Conservation (phyloP, 2,888 invertebrate genomes). For the Leptopilina myrica region DNA sequence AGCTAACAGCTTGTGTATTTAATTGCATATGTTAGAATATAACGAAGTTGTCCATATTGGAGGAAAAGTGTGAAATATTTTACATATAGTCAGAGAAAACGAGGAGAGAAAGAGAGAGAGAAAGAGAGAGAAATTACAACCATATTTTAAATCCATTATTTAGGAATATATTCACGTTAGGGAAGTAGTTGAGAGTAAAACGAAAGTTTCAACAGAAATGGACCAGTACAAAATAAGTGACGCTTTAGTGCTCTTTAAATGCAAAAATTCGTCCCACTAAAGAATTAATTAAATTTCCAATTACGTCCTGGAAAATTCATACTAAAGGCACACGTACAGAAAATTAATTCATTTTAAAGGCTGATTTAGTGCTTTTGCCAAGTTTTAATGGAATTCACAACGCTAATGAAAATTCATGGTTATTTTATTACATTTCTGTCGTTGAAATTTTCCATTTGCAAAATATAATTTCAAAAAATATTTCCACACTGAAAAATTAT, state of each 20-base stretch:
- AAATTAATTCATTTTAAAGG: slow-evolving; percentile 36
- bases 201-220: slow-evolving; percentile 24
- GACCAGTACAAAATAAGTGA: slow-evolving; percentile 39
- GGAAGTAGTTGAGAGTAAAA: slow-evolving; percentile 21
- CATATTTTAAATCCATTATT: slow-evolving; percentile 38
- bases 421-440: slow-evolving; percentile 27
- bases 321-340: slow-evolving; percentile 28
- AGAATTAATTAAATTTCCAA: slow-evolving; percentile 39
- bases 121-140: not conserved
- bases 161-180: slow-evolving; percentile 14
- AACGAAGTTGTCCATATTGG: slow-evolving; percentile 20
- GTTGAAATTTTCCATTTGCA: not conserved
- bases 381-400: slow-evolving; percentile 31
- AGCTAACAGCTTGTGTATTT: slow-evolving; percentile 12
- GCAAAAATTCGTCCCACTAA: slow-evolving; percentile 37
- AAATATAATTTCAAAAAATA: not conserved
- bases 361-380: slow-evolving; percentile 23
- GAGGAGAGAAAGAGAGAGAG: not conserved
- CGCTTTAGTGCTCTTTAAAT: slow-evolving; percentile 34
- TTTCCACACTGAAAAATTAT: not conserved
- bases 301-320: slow-evolving; percentile 38
- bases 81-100: not conserved
- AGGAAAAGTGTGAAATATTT: not conserved
- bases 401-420: slow-evolving; percentile 30
- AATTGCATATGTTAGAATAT: slow-evolving; percentile 7